phyloP scores from a whole-genome alignment of 2,797 vertebrate genomes.

The Sardinella longiceps region DNA sequence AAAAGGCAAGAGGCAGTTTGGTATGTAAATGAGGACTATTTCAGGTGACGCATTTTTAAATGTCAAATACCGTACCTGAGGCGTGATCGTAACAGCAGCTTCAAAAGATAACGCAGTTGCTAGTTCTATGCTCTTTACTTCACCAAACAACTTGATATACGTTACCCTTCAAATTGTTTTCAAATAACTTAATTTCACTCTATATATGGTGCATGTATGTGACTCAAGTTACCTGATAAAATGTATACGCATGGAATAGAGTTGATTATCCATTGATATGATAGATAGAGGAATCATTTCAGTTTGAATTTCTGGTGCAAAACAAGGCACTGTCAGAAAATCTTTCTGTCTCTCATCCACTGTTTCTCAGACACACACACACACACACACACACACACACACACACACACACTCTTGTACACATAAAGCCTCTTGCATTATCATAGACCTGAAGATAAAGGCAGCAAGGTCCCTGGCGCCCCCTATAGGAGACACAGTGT shows the following conservation, averaged over 20 bases:
- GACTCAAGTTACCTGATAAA: too few relatives aligned
- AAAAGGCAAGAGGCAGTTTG: not conserved
- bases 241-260: too few relatives aligned
- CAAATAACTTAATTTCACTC: too few relatives aligned
- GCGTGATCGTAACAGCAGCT: too few relatives aligned
- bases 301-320: not conserved
- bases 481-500: conserved; percentile 38
- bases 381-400: conserved; percentile 12
- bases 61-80: not conserved
- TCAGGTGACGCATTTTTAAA: not conserved
- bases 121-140: too few relatives aligned
- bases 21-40: not conserved
- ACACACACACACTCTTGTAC: not conserved
- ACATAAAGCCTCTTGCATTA: not conserved
- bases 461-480: conserved; percentile 42
- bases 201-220: too few relatives aligned
- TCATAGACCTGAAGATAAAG: not conserved
- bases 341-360: not conserved
- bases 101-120: too few relatives aligned
- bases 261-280: not conserved
- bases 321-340: not conserved
- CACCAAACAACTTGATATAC: too few relatives aligned
- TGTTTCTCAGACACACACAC: not conserved
- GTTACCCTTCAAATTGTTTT: too few relatives aligned
- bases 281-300: not conserved